phyloP scores from a whole-genome alignment of 2,113 vertebrate genomes.

The Bungarus multicinctus region DNA sequence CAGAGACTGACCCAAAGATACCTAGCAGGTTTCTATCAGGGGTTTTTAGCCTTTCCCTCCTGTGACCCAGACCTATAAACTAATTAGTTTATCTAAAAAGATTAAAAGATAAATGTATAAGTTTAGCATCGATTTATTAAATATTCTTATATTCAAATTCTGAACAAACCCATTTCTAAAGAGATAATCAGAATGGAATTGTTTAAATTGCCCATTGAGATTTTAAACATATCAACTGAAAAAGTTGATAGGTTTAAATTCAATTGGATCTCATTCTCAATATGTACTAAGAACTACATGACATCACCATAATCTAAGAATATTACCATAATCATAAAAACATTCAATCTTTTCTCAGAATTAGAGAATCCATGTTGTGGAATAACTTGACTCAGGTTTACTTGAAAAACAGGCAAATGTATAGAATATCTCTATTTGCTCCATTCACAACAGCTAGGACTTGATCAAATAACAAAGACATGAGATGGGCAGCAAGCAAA shows the following conservation, averaged over 20 bases:
- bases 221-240: constrained; percentile 17
- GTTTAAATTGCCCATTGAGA: constrained; percentile 31
- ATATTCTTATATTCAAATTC: constrained; percentile 30
- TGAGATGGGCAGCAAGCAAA: neutral
- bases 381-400: constrained; percentile 14
- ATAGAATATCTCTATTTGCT: neutral
- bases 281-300: constrained; percentile 15
- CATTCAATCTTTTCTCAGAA: constrained; percentile 7
- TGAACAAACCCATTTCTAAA: neutral
- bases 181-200: constrained; percentile 24
- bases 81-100: constrained; percentile 24
- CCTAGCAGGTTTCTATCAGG: neutral
- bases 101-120: constrained; percentile 54
- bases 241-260: neutral
- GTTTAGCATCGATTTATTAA: constrained; percentile 1
- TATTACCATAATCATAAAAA: constrained; percentile 23
- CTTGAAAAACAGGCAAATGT: neutral
- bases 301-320: constrained; percentile 9
- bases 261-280: constrained; percentile 23
- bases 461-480: neutral
- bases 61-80: constrained; percentile 57
- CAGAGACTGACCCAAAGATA: neutral
- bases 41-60: neutral
- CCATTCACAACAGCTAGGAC: neutral
- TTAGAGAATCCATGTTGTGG: neutral